A percentile compares a stretch with the other conserved stretches of the same genome.
Conservation (phyloP, 2,888 invertebrate genomes). For the Syrista parreyssii region DNA sequence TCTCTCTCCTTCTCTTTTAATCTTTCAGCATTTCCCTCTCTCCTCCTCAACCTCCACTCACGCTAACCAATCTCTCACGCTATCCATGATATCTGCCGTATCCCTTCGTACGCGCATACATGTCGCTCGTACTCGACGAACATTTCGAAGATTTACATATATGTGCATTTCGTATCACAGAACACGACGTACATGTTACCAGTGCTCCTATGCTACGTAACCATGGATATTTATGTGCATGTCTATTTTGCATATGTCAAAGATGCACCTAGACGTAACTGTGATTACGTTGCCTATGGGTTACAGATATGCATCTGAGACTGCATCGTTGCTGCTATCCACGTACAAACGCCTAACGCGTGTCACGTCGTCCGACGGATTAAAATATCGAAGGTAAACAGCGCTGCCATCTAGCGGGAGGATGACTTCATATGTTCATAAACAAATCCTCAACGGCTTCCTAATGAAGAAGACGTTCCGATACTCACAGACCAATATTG, state of each 20-base stretch:
- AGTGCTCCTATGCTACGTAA: not conserved
- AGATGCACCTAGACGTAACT: not conserved
- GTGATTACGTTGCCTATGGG: not conserved
- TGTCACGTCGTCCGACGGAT: slow-evolving; percentile 43
- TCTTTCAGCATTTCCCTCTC: not conserved
- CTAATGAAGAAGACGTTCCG: too few species aligned
- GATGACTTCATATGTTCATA: not conserved
- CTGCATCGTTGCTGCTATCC: not conserved
- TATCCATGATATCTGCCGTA: not conserved
- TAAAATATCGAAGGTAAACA: slow-evolving; percentile 55
- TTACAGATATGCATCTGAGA: not conserved
- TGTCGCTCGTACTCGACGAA: not conserved
- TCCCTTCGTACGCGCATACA: not conserved
- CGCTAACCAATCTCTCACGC: not conserved
- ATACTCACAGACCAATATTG: too few species aligned
- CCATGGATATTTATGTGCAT: not conserved
- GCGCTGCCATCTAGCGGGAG: slow-evolving; percentile 19
- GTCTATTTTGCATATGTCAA: not conserved
- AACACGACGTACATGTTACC: not conserved
- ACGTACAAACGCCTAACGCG: slow-evolving; percentile 7
- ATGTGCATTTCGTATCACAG: not conserved
- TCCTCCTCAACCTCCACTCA: not conserved
- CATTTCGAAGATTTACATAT: not conserved
- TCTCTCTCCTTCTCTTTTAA: not conserved
- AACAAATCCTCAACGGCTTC: too few species aligned